Percentiles rank a stretch among this genome's conserved stretches.
Conservation (phyloP, 2,888 invertebrate genomes). For the Plagodis pulveraria region DNA sequence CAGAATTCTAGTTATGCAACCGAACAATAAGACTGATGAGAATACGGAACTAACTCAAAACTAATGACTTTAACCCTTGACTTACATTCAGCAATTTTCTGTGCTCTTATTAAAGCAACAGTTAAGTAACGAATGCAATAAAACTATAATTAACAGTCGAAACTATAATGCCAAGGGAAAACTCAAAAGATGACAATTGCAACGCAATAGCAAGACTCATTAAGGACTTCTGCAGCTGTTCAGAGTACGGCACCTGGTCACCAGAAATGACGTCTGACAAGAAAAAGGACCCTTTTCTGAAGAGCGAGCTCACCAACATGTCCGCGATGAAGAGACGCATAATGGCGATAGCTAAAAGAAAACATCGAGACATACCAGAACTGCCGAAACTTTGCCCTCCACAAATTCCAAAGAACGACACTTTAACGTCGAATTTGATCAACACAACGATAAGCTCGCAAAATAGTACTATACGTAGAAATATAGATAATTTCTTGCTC, state of each 20-base stretch:
- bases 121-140: slow-evolving; percentile 63
- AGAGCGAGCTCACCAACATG: slow-evolving; percentile 79
- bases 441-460: slow-evolving; percentile 73
- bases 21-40: slow-evolving; percentile 48
- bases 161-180: slow-evolving; percentile 70
- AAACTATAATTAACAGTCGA: slow-evolving; percentile 16
- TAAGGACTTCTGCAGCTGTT: slow-evolving; percentile 80
- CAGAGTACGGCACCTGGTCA: slow-evolving; percentile 81
- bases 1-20: slow-evolving; percentile 52
- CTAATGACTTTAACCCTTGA: slow-evolving; percentile 46
- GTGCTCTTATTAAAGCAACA: slow-evolving; percentile 72
- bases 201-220: slow-evolving; percentile 75
- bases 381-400: slow-evolving; percentile 55
- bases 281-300: slow-evolving; percentile 70
- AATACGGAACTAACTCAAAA: slow-evolving; percentile 44
- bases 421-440: slow-evolving; percentile 69
- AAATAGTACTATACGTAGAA: slow-evolving; percentile 68
- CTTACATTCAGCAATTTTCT: slow-evolving; percentile 58
- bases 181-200: slow-evolving; percentile 69
- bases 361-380: slow-evolving; percentile 62
- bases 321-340: slow-evolving; percentile 75
- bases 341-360: slow-evolving; percentile 72
- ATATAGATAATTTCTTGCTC: slow-evolving; percentile 73
- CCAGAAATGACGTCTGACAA: slow-evolving; percentile 77
- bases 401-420: slow-evolving; percentile 56